Evolutionary conservation across 2,888 invertebrate species (phyloP), one percentile per base, ranked within the genome.

Genomic region (Anaspis maculata): DNA sequence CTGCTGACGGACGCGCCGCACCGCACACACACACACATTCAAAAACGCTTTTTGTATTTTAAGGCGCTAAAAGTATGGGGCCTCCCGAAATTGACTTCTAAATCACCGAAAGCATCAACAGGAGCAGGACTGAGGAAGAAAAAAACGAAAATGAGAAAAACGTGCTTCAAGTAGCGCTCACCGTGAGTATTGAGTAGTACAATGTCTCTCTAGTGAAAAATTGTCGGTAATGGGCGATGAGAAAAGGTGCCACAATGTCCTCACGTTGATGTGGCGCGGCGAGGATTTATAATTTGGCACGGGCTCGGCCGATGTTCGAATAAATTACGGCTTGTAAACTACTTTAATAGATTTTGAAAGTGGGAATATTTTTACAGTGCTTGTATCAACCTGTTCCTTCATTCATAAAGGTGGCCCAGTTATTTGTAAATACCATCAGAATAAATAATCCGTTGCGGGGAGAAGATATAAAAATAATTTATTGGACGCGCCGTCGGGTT

Each of bases 361-460:
- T n/a, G n/a, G 10, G 16, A 24, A 15, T 12, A 14, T 29, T 6
- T 7, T 22, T 13, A 24, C 15, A 21, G 30, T 25, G 23, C 30
- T 34, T 26, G 13, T 25, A 25, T 32, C 35, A 36, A 38, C 33
- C 37, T 30, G 33, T 34, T 33, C 22, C 13, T 34, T 26, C 39
- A 39, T 39, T 39, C 35, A 39, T 35, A 39, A 35, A 27, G 19
- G 14, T 32, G 32, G 3, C 31, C 26, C 13, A 35, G 14, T 22
- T 33, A 33, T 37, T 37, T 37, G 33, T 37, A 37, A 37, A 37
- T 30, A 37, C 32, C 27, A 28, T 32, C 32, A 37, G 19, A 32
- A 32, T 37, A 37, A 25, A 21, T 37, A 22, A 29, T 28, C 23
- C 32, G 27, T 32, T 32, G 32, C 28, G 32, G 31, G 30, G 32